Evolutionary conservation across 2,888 invertebrate genomes (phyloP).

Genomic region (Drosophila parthenogenetica): DNA sequence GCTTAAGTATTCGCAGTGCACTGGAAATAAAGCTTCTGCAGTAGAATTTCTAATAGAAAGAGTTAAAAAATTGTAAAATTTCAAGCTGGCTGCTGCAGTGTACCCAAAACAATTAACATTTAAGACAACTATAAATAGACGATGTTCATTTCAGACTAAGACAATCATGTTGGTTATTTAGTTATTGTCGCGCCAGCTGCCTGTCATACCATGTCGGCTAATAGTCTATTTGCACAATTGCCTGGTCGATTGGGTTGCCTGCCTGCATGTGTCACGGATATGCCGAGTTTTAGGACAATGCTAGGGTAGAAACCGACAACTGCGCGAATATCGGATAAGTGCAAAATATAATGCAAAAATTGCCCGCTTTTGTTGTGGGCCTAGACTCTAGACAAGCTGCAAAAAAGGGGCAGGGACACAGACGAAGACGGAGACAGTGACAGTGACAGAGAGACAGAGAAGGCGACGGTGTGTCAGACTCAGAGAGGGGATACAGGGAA

Average conservation of each 20-base stretch:
- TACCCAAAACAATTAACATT: slow-evolving; percentile 5
- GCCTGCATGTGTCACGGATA: slow-evolving; percentile 18
- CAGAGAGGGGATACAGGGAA: slow-evolving; percentile 30
- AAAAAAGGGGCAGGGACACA: slow-evolving; percentile 39
- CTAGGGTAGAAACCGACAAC: slow-evolving; percentile 36
- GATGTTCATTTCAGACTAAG: slow-evolving; percentile 7
- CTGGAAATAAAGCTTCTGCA: slow-evolving; percentile 1
- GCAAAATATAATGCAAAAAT: slow-evolving; percentile 54
- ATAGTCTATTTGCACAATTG: slow-evolving; percentile 72
- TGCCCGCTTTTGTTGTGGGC: slow-evolving; percentile 58
- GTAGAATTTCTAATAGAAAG: no score
- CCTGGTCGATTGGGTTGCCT: slow-evolving; percentile 31
- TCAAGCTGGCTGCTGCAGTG: not conserved
- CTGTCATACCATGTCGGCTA: slow-evolving; percentile 42
- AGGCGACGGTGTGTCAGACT: not conserved
- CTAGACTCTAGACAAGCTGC: slow-evolving; percentile 72
- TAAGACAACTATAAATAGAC: slow-evolving; percentile 6
- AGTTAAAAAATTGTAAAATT: not conserved
- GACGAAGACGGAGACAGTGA: slow-evolving; percentile 14
- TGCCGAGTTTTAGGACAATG: slow-evolving; percentile 49
- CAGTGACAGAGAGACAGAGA: slow-evolving; percentile 3
- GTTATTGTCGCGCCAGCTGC: slow-evolving; percentile 35
- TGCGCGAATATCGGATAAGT: slow-evolving; percentile 69
- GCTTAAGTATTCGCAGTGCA: slow-evolving; percentile 1
- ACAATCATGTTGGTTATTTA: slow-evolving; percentile 7